A percentile compares a stretch with the other conserved stretches of the same genome.
Conservation (phyloP, 2,888 invertebrate species). For the Sepiola atlantica region DNA sequence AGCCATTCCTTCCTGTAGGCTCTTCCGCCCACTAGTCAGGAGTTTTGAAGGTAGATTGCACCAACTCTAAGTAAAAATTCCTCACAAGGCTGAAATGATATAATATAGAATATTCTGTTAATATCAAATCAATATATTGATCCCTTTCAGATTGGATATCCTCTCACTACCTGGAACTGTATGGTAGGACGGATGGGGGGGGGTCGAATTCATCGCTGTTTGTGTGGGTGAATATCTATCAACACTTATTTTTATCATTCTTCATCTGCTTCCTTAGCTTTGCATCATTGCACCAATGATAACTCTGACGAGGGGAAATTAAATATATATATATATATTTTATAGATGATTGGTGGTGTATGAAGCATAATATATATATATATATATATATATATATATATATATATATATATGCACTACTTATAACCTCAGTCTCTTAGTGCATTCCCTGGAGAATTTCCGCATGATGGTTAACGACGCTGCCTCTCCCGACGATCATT, state of each 20-base stretch:
- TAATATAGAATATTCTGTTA: slow-evolving; percentile 9
- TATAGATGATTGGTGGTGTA: too few relatives aligned
- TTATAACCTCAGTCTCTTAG: background rate
- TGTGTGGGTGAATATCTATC: slow-evolving; percentile 6
- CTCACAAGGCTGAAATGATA: background rate
- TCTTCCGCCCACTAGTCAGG: too few relatives aligned
- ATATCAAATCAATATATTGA: slow-evolving; percentile 8
- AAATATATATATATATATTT: background rate
- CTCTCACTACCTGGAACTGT: background rate
- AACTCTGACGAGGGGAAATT: background rate
- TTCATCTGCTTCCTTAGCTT: background rate
- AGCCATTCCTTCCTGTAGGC: too few relatives aligned
- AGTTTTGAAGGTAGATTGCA: background rate
- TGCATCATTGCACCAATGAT: background rate
- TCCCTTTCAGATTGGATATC: slow-evolving; percentile 23
- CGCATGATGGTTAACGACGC: too few relatives aligned
- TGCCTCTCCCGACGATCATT: too few relatives aligned
- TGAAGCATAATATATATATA: too few relatives aligned
- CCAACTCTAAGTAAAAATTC: background rate
- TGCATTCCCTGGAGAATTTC: background rate
- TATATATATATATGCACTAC: background rate
- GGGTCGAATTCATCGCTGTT: background rate
- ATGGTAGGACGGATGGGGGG: background rate
- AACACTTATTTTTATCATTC: slow-evolving; percentile 9
- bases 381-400: background rate